Base-by-base conservation (phyloP, 2,888 invertebrate species). In the Amiota mariae region DNA sequence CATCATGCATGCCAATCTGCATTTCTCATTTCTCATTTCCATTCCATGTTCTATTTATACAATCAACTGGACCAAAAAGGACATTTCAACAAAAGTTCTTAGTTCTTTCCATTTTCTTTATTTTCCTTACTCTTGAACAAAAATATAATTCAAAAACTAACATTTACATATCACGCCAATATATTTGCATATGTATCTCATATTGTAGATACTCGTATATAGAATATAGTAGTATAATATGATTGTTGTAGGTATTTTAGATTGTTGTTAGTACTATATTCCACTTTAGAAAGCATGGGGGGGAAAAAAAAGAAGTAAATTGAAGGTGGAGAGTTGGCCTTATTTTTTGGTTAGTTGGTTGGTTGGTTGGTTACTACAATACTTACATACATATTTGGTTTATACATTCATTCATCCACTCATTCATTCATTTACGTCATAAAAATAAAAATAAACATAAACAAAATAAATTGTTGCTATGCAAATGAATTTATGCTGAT, bases 401-500 rank as follows among this genome's bases (percentile, higher is more conserved):
- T 36, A 36, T 36, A 36, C 1, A 36, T 36, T 36, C 36, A 36
- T 36, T 36, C 36, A 36, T 36, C 6, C 36, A 36, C 36, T 36
- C 36, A 36, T 13, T 36, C 47, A 15, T 56, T 15, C 56, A 81
- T 76, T 82, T 84, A 75, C 78, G 79, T 79, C 80, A 79, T 80
- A 78, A 78, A 79, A 80, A 79, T 80, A 78, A 78, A 79, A 80
- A 81, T 80, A 79, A 77, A 81, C 78, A 78, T 75, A 79, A 78
- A 86, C 79, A 82, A 82, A 80, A 81, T 76, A 81, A 86, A 85
- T 82, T 85, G 83, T 83, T 83, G 84, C 85, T 85, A 84, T 84
- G 84, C 85, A 84, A 84, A 84, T 85, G 78, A 82, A 85, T 82
- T 84, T 85, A 83, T 83, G 82, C 81, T 84, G 83, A 83, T 82